Base-by-base conservation (phyloP, 2,113 vertebrate genomes). In the Anoplopoma fimbria region DNA sequence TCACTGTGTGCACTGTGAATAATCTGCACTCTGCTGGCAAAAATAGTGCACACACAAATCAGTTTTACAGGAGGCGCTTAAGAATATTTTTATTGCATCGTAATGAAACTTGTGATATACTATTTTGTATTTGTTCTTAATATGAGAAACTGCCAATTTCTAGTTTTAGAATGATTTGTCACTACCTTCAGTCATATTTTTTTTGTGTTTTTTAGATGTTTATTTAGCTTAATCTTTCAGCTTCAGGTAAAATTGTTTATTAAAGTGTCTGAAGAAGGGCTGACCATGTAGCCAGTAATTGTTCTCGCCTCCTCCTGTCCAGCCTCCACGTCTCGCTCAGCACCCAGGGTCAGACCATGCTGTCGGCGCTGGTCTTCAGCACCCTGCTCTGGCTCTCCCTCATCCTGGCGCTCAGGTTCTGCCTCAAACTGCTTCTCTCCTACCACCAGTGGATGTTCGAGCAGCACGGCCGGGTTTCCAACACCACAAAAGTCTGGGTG, bases 391-490 rank as follows among this genome's bases (percentile, higher is more conserved):
- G 97, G 97, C 93, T 96, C 64, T 95, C 96, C 10, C 93, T 98
- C 80, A 95, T 97, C 90, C 93, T 97, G 42, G 93, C 96, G 0
- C 96, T 98, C 70, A 92, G 96, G 4, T 93, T 96, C 87, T 96
- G 96, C 60, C 94, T 98, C 55, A 96, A 95, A 81, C 87, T 96
- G 75, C 95, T 98, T 10, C 93, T 98, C 15, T 97, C 96, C 38
- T 97, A 98, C 82, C 97, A 97, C 36, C 95, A 91, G 51, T 97
- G 97, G 97, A 96, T 97, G 90, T 96, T 96, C 0, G 96, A 98
- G 79, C 93, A 94, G 75, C 96, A 96, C 7, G 96, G 97, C n/a
- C 80, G 83, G 17, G 83, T 96, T 57, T 97, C 96, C 63, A 94
- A 93, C 25, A 93, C 92, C 83, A 98, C 97, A 42, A 97, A 96